Conservation (phyloP, 2,113 vertebrate species). For the Caranx ignobilis region DNA sequence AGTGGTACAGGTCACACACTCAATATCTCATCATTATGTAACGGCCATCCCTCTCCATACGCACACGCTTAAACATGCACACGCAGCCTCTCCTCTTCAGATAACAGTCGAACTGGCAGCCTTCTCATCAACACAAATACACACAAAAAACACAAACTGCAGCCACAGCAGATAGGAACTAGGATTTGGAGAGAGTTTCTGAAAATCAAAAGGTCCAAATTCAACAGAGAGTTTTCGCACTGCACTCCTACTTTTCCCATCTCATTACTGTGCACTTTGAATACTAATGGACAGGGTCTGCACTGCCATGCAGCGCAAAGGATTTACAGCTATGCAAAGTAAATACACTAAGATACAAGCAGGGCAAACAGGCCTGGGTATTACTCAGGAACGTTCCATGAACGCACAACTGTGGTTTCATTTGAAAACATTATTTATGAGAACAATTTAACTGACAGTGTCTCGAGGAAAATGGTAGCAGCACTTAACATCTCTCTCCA, state of each 20-base stretch:
- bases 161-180: slow-evolving; percentile 27
- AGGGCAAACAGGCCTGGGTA: slow-evolving; percentile 39
- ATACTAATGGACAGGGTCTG: slow-evolving; percentile 50
- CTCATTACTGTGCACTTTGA: slow-evolving; percentile 55
- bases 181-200: slow-evolving; percentile 36
- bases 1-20: slow-evolving; percentile 74
- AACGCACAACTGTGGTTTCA: slow-evolving; percentile 38
- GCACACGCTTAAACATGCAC: background rate
- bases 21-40: slow-evolving; percentile 78
- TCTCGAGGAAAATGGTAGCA: slow-evolving; percentile 44
- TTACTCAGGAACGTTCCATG: slow-evolving; percentile 36
- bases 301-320: slow-evolving; percentile 38
- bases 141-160: slow-evolving; percentile 38
- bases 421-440: slow-evolving; percentile 63
- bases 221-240: slow-evolving; percentile 28
- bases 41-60: slow-evolving; percentile 37
- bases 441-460: slow-evolving; percentile 59
- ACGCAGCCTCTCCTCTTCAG: slow-evolving; percentile 9
- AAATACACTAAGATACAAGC: slow-evolving; percentile 45
- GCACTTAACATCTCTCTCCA: slow-evolving; percentile 57
- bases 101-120: slow-evolving; percentile 60
- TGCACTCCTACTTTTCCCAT: slow-evolving; percentile 30
- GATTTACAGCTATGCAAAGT: slow-evolving; percentile 54
- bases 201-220: slow-evolving; percentile 55
- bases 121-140: slow-evolving; percentile 49